A percentile compares a stretch with the other conserved stretches of the same genome.
Conservation (phyloP, 2,797 vertebrate genomes). For the Capromys pilorides region DNA sequence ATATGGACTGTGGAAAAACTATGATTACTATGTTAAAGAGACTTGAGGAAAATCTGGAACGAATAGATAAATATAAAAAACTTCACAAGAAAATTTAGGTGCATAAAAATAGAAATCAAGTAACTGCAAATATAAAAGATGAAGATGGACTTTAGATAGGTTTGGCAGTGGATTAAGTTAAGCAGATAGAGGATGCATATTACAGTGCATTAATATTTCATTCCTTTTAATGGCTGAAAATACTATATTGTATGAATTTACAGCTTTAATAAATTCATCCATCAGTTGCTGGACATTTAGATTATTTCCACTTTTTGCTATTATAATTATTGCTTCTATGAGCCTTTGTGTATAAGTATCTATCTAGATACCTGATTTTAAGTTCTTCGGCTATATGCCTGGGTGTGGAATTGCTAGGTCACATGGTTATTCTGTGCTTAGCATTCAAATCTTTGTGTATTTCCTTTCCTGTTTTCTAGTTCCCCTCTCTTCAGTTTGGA, state of each 20-base stretch:
- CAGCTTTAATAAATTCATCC: background rate
- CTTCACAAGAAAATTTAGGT: constrained; percentile 15
- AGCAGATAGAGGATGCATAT: background rate
- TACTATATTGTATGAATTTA: background rate
- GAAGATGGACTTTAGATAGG: background rate
- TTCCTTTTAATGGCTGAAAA: background rate
- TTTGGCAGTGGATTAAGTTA: background rate
- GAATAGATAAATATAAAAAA: background rate
- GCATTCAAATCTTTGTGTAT: background rate
- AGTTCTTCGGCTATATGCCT: background rate
- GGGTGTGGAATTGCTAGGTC: background rate
- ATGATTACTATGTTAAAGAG: background rate
- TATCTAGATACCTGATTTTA: constrained; percentile 16
- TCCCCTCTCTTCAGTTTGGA: background rate
- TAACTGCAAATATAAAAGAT: background rate
- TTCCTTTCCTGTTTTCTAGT: background rate
- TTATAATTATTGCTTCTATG: background rate
- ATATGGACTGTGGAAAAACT: background rate
- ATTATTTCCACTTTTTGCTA: background rate
- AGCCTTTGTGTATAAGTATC: background rate
- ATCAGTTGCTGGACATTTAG: background rate
- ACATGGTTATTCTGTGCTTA: background rate
- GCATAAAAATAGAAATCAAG: background rate
- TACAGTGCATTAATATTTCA: background rate
- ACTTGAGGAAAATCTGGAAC: background rate